Conservation (phyloP, 2,888 invertebrate species). For the Eutolmus rufibarbis region DNA sequence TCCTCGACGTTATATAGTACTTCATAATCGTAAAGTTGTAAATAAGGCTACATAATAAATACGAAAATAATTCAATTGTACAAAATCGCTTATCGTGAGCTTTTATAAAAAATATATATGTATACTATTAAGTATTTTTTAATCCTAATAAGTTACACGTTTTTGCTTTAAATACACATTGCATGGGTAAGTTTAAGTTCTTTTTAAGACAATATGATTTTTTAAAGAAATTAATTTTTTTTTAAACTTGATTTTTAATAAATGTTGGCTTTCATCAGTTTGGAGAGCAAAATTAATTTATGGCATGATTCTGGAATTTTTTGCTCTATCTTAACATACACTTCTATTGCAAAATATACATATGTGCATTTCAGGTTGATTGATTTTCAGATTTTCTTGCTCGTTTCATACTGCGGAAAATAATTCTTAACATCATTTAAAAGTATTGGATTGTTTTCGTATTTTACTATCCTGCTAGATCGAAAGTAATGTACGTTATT, state of each 20-base stretch:
- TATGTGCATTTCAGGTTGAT: background rate
- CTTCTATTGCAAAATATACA: background rate
- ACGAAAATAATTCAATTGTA: constrained; percentile 37
- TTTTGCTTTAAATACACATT: constrained; percentile 3
- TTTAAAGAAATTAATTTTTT: background rate
- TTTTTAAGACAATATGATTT: background rate
- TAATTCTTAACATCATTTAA: background rate
- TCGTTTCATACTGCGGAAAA: background rate
- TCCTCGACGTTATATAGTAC: constrained; percentile 1
- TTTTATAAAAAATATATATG: constrained; percentile 32
- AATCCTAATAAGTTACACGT: constrained; percentile 3
- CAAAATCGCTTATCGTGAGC: constrained; percentile 33
- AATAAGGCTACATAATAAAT: constrained; percentile 39
- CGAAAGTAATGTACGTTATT: background rate
- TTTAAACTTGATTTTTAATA: background rate
- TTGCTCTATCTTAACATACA: background rate
- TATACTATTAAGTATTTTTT: constrained; percentile 18
- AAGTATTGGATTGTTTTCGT: background rate
- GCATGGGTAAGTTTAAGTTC: background rate
- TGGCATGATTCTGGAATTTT: background rate
- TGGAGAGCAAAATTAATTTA: background rate
- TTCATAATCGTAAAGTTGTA: constrained; percentile 20
- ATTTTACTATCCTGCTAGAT: background rate
- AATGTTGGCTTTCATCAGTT: background rate
- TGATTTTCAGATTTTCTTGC: background rate